A percentile compares a stretch with the other conserved stretches of the same genome.
Conservation (phyloP, 2,113 vertebrate species). For the Asarcornis scutulata region DNA sequence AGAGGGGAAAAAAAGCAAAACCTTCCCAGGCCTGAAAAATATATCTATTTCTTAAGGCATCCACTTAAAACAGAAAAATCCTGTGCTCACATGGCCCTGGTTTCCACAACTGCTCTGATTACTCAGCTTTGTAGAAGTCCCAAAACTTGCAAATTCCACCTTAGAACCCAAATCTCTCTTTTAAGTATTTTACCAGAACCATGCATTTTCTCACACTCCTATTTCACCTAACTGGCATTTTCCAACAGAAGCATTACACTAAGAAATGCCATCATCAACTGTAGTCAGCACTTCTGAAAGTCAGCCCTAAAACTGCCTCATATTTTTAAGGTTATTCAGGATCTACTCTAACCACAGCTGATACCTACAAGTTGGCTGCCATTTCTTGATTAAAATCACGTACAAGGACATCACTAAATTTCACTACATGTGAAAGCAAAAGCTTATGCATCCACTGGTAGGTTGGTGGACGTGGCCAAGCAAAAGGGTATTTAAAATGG, state of each 20-base stretch:
- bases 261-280: slow-evolving; percentile 4
- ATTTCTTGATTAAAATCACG: slow-evolving; percentile 10
- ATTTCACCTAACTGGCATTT: slow-evolving; percentile 16
- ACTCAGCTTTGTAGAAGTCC: background rate
- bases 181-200: background rate
- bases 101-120: background rate
- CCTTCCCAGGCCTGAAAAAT: background rate
- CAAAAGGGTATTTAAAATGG: background rate
- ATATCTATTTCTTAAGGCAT: background rate
- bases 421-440: slow-evolving; percentile 9
- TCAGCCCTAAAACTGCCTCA: background rate
- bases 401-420: background rate
- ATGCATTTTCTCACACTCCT: background rate
- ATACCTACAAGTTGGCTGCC: background rate
- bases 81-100: background rate
- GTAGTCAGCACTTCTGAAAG: background rate
- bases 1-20: background rate
- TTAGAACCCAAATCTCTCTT: background rate
- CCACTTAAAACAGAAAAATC: background rate
- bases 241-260: background rate
- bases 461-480: background rate
- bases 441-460: background rate
- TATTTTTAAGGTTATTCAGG: slow-evolving; percentile 6
- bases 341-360: background rate
- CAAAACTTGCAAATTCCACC: background rate